These are phyloP conservation scores for Cheilosia grossa DNA, from an alignment of 2,888 invertebrate species.

Conservation along the genomic window DNA sequence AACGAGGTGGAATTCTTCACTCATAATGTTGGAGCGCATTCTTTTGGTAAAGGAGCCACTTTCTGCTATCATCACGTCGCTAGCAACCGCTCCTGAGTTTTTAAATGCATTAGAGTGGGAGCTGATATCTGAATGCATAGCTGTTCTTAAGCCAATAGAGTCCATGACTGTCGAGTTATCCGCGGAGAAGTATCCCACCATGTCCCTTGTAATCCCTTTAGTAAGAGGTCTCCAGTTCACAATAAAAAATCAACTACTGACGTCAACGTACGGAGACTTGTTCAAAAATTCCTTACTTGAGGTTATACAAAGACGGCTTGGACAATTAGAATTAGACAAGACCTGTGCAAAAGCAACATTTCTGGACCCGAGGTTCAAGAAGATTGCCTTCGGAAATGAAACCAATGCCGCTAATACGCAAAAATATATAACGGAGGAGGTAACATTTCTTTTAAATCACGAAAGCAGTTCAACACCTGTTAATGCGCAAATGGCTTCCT, in stretches of 20 bases:
- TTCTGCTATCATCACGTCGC: too few species aligned
- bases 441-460: neutral
- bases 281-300: neutral
- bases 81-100: too few species aligned
- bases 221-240: constrained; percentile 2
- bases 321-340: constrained; percentile 21
- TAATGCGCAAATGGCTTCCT: too few species aligned
- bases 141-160: neutral
- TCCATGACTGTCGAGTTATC: constrained; percentile 15
- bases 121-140: too few species aligned
- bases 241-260: neutral
- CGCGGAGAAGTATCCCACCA: constrained; percentile 9
- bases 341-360: constrained; percentile 40
- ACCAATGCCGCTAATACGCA: constrained; percentile 17
- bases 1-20: neutral
- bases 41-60: too few species aligned
- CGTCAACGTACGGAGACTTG: neutral
- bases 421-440: constrained; percentile 9
- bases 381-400: constrained; percentile 43
- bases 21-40: neutral
- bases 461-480: too few species aligned
- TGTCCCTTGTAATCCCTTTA: constrained; percentile 21
- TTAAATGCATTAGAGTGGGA: too few species aligned
- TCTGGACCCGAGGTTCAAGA: constrained; percentile 38
- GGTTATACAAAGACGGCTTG: constrained; percentile 12